Conservation (phyloP, 2,888 invertebrate species). For the Listrodromus nycthemerus region DNA sequence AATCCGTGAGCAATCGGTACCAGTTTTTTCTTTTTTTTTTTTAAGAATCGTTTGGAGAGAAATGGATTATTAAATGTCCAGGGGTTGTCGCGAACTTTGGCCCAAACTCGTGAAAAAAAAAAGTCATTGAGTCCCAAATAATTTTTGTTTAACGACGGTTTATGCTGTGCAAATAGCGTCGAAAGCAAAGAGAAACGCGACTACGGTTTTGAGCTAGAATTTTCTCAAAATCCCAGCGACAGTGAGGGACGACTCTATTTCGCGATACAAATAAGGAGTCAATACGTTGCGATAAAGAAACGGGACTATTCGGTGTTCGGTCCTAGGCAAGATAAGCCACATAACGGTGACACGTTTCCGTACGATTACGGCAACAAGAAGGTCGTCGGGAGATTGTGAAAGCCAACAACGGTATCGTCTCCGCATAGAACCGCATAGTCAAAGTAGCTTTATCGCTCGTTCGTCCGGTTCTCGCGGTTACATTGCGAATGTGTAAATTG, state of each 20-base stretch:
- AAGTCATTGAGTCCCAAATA: no score
- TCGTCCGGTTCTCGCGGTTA: background rate
- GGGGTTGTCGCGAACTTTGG: no score
- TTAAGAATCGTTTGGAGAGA: no score
- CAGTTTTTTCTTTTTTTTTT: no score
- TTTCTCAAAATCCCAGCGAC: background rate
- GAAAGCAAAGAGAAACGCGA: background rate
- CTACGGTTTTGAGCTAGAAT: background rate
- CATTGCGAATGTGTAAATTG: background rate
- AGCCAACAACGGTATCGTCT: background rate
- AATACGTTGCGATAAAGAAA: background rate
- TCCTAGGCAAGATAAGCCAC: conserved; percentile 18
- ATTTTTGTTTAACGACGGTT: no score
- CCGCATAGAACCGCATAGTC: background rate
- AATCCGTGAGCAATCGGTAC: no score
- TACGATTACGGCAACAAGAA: background rate
- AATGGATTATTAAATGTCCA: no score
- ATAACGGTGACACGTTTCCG: background rate
- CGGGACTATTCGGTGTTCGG: background rate
- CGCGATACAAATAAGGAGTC: background rate
- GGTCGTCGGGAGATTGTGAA: conserved; percentile 23
- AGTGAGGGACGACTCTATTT: background rate
- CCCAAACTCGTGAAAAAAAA: no score
- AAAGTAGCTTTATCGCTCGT: background rate
- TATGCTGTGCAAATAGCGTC: background rate